Conservation (phyloP, 2,888 invertebrate genomes). For the Opisthograptis luteolata region DNA sequence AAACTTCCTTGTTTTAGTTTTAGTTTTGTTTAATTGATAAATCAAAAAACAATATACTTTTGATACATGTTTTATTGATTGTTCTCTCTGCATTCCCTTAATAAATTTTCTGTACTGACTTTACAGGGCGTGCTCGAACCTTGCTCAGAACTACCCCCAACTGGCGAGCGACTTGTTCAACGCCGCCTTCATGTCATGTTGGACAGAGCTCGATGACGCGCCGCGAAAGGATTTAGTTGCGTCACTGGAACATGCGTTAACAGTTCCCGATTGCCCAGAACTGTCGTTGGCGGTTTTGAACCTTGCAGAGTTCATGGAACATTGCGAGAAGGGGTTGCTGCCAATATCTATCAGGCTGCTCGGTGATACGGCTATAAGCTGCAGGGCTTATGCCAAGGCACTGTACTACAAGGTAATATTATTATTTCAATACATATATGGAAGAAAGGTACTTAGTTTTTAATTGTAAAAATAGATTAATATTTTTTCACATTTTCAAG, state of each 20-base stretch:
- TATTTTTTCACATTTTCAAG: too few relatives aligned
- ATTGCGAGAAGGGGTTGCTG: conserved; percentile 97
- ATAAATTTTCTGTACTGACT: background rate
- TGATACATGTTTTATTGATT: background rate
- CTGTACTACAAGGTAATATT: conserved; percentile 83
- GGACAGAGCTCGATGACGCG: conserved; percentile 95
- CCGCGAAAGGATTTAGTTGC: conserved; percentile 93
- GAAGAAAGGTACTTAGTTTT: too few relatives aligned
- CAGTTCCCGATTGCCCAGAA: conserved; percentile 96
- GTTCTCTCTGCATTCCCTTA: background rate
- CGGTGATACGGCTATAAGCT: conserved; percentile 96
- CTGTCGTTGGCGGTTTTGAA: conserved; percentile 97
- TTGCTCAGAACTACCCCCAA: conserved; percentile 97
- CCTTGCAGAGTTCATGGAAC: conserved; percentile 99
- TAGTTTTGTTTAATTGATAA: background rate
- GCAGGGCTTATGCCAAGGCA: conserved; percentile 89
- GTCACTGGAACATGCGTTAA: conserved; percentile 93
- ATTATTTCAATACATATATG: background rate
- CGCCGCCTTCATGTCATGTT: conserved; percentile 99
- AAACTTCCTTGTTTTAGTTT: conserved; percentile 20
- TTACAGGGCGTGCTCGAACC: conserved; percentile 92
- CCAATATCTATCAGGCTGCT: conserved; percentile 94
- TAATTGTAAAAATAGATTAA: too few relatives aligned
- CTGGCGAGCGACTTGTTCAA: conserved; percentile 97
- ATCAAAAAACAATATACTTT: too few relatives aligned